Percentiles rank a stretch among this genome's conserved stretches.
Evolutionary conservation across 2,113 vertebrate species (phyloP).

Genomic region (Crotalus horridus): DNA sequence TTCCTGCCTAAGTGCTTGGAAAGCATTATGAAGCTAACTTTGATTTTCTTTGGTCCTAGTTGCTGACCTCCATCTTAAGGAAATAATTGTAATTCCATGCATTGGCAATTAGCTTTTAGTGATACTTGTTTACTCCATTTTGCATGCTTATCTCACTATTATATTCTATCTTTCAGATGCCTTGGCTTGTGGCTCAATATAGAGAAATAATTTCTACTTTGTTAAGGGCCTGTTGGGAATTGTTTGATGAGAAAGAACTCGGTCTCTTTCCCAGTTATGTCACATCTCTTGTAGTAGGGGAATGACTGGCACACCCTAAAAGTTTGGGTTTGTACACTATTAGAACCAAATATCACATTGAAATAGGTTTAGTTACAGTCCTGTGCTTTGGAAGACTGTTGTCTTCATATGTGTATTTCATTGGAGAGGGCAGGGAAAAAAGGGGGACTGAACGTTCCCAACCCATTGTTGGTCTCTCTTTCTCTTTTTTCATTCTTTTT

Average conservation of each 20-base stretch:
- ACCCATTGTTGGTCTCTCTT: background rate
- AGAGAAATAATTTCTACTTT: background rate
- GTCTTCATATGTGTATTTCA: background rate
- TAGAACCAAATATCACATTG: background rate
- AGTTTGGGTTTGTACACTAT: background rate
- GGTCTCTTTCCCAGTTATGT: background rate
- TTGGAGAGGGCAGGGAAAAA: background rate
- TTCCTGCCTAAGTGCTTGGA: background rate
- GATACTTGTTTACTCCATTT: background rate
- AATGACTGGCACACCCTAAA: background rate
- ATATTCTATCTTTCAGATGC: background rate
- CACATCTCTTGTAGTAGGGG: background rate
- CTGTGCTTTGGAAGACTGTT: background rate
- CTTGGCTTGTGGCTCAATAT: background rate
- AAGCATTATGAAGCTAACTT: background rate
- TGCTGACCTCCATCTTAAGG: background rate
- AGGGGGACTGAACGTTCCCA: background rate
- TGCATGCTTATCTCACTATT: background rate
- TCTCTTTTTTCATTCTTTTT: conserved; percentile 43
- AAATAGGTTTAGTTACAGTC: background rate
- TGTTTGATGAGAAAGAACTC: background rate
- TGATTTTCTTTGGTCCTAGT: background rate
- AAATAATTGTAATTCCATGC: background rate
- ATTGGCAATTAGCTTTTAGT: background rate
- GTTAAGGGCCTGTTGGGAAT: background rate